Conservation (phyloP, 2,113 vertebrate species). For the Petroica traversi region DNA sequence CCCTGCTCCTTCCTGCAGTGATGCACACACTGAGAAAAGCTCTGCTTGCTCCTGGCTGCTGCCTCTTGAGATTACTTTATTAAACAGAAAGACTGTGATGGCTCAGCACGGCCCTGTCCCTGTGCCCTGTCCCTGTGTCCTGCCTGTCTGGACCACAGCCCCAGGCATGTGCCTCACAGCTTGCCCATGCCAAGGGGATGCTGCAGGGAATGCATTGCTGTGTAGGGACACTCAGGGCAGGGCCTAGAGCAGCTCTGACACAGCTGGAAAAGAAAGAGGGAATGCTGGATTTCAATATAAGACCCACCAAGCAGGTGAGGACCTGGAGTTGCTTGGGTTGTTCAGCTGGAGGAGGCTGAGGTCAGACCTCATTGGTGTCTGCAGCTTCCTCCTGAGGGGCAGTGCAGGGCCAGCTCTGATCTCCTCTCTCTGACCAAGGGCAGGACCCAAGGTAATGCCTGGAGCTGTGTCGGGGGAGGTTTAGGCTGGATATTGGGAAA, state of each 20-base stretch:
- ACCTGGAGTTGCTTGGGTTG: neutral
- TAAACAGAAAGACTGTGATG: neutral
- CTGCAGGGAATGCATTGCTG: neutral
- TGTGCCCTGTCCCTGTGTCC: neutral
- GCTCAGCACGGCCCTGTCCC: neutral
- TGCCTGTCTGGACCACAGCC: neutral
- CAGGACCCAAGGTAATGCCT: neutral
- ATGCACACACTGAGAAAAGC: neutral
- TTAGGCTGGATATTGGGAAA: neutral
- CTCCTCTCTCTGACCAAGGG: neutral
- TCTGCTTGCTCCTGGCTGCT: neutral
- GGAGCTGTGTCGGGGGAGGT: neutral
- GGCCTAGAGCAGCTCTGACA: neutral
- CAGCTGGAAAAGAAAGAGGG: neutral
- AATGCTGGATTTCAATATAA: neutral
- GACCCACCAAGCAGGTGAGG: too few relatives aligned
- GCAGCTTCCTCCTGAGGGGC: neutral
- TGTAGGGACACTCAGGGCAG: rapidly evolving
- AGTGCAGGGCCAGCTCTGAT: neutral
- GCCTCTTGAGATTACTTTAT: neutral
- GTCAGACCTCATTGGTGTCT: neutral
- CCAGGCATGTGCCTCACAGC: rapidly evolving
- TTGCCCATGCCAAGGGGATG: rapidly evolving
- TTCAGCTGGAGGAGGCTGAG: neutral
- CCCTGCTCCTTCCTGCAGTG: neutral